Percentiles rank a stretch among this genome's conserved stretches.
phyloP scores from a whole-genome alignment of 2,113 vertebrate species.

The Corvus hawaiiensis region DNA sequence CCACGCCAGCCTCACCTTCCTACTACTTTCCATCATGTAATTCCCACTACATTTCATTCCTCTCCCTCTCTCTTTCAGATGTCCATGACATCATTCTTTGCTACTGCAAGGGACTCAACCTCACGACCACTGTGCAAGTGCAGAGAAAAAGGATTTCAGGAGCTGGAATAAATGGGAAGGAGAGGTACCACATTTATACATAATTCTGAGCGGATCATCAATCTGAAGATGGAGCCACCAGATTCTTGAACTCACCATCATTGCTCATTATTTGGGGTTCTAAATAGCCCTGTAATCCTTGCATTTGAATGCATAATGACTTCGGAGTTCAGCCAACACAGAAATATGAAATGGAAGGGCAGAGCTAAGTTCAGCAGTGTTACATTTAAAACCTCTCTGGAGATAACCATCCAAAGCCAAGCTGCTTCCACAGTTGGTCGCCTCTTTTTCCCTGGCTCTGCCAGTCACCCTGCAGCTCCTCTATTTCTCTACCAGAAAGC shows the following conservation, averaged over 20 bases:
- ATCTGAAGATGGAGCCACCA: not conserved
- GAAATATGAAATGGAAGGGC: not conserved
- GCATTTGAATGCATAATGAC: not conserved
- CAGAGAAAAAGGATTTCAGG: not conserved
- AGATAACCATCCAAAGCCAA: not conserved
- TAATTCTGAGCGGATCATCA: conserved; percentile 5
- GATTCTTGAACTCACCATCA: conserved; percentile 1
- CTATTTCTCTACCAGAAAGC: not conserved
- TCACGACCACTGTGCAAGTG: not conserved
- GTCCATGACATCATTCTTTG: conserved; percentile 7
- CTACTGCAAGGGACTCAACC: not conserved
- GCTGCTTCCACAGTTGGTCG: not conserved
- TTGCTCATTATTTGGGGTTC: not conserved
- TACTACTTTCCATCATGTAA: not conserved
- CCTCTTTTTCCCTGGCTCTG: not conserved
- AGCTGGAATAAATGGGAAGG: conserved; percentile 13
- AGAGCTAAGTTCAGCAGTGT: not conserved
- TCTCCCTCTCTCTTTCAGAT: not conserved
- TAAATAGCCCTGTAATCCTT: not conserved
- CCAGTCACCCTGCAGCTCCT: not conserved
- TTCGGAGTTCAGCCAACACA: conserved; percentile 3
- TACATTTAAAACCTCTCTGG: not conserved
- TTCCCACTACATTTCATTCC: not conserved
- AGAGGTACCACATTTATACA: not conserved
- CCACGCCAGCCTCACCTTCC: not conserved